A percentile compares a stretch with the other conserved stretches of the same genome.
phyloP scores from a whole-genome alignment of 2,113 vertebrate genomes.

The Podocnemis expansa region DNA sequence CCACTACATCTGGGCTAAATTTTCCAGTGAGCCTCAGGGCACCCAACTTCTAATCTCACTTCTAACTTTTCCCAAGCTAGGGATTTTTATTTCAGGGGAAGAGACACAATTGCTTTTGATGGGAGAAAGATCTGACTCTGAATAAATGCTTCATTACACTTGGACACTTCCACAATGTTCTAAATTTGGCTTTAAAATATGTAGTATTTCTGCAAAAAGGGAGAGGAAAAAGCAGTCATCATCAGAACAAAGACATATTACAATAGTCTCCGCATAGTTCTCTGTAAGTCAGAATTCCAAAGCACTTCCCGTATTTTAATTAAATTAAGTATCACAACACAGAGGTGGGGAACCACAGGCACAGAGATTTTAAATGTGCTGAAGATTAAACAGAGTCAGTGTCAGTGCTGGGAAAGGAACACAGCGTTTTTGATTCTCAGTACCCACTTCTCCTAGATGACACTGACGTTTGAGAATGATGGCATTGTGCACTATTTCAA shows the following conservation, averaged over 20 bases:
- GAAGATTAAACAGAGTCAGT: not conserved
- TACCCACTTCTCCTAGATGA: not conserved
- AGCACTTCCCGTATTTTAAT: accelerated
- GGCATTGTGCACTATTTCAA: not conserved
- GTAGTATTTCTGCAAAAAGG: not conserved
- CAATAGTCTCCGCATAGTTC: not conserved
- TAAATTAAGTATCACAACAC: not conserved
- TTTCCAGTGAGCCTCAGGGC: not conserved
- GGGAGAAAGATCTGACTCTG: accelerated
- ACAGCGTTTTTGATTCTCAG: not conserved
- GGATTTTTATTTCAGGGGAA: too few relatives aligned
- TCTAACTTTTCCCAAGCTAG: not conserved
- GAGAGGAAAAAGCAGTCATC: not conserved
- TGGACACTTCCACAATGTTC: accelerated
- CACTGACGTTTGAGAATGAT: not conserved
- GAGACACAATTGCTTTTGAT: accelerated
- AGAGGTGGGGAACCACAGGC: not conserved
- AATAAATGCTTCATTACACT: not conserved
- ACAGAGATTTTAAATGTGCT: not conserved
- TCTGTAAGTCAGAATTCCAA: not conserved
- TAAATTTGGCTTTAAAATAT: not conserved
- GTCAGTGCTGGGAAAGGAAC: not conserved
- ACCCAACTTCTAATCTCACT: accelerated
- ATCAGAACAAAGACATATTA: accelerated
- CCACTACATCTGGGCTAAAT: not conserved